Percentiles rank a stretch among this genome's conserved stretches.
Conservation (phyloP, 1,140 invertebrate genomes). For the Mycetomoellerius zeteki region DNA sequence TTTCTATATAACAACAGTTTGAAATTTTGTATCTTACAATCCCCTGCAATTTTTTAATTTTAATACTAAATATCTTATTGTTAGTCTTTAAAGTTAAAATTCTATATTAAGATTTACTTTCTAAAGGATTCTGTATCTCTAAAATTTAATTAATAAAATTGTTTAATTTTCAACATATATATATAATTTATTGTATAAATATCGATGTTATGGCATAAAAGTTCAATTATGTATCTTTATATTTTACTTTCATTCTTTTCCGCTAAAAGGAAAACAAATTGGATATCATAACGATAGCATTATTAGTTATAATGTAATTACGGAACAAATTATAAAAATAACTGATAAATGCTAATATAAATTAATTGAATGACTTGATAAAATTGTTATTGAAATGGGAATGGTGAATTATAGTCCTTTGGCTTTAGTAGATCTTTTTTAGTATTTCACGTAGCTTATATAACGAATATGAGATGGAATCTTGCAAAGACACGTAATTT, state of each 20-base stretch:
- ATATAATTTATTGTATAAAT: slow-evolving; percentile 9
- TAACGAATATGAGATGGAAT: not conserved
- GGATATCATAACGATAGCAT: not conserved
- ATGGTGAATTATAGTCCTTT: not conserved
- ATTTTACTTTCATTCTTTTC: not conserved
- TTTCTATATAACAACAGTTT: not conserved
- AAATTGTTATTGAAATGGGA: not conserved
- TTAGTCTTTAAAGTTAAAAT: not conserved
- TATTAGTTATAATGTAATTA: not conserved
- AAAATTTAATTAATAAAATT: not conserved
- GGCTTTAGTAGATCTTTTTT: not conserved
- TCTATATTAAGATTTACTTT: not conserved
- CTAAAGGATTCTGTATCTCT: not conserved
- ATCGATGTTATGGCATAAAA: not conserved
- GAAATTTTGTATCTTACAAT: not conserved
- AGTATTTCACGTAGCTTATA: not conserved
- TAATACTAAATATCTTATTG: not conserved
- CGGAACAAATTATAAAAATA: not conserved
- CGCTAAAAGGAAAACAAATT: not conserved
- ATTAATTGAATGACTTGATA: not conserved
- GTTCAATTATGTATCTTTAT: not conserved
- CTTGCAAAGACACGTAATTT: not conserved
- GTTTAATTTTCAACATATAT: not conserved
- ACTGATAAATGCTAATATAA: not conserved
- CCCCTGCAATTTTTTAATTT: not conserved